A percentile compares a stretch with the other conserved stretches of the same genome.
phyloP scores from a whole-genome alignment of 2,113 vertebrate species.

The Anarhynchus alexandrinus region DNA sequence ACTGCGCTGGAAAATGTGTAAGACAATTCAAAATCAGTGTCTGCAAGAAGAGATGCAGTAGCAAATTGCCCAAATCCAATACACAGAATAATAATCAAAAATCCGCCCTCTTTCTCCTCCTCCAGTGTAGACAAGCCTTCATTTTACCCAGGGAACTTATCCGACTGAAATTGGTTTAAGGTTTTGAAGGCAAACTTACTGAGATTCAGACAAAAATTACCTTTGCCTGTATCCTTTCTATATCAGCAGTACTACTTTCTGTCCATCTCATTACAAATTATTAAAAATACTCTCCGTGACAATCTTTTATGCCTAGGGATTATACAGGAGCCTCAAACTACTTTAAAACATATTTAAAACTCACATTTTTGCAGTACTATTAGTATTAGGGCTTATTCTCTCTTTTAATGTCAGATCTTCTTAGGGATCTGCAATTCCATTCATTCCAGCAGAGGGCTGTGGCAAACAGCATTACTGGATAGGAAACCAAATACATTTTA shows the following conservation, averaged over 20 bases:
- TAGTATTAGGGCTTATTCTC: background rate
- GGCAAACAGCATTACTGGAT: background rate
- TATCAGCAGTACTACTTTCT: background rate
- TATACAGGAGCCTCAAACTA: background rate
- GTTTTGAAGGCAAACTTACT: background rate
- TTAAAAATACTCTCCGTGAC: background rate
- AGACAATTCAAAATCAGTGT: background rate
- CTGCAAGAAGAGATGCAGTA: background rate
- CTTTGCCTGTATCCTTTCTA: background rate
- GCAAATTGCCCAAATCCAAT: background rate
- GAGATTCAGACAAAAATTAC: background rate
- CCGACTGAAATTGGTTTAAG: background rate
- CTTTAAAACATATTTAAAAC: background rate
- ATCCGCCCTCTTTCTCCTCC: background rate
- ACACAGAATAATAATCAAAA: background rate
- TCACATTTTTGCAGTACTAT: background rate
- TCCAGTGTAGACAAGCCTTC: background rate
- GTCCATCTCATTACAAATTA: background rate
- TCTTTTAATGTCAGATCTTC: background rate
- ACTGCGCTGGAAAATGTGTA: fast-evolving
- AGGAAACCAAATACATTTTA: background rate
- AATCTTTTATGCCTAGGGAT: background rate
- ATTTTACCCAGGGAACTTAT: background rate
- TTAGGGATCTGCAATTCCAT: background rate
- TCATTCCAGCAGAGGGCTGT: constrained; percentile 54